Evolutionary conservation across 2,113 vertebrate species (phyloP), one percentile per base, ranked within the genome.

Genomic region (Cromileptes altivelis): DNA sequence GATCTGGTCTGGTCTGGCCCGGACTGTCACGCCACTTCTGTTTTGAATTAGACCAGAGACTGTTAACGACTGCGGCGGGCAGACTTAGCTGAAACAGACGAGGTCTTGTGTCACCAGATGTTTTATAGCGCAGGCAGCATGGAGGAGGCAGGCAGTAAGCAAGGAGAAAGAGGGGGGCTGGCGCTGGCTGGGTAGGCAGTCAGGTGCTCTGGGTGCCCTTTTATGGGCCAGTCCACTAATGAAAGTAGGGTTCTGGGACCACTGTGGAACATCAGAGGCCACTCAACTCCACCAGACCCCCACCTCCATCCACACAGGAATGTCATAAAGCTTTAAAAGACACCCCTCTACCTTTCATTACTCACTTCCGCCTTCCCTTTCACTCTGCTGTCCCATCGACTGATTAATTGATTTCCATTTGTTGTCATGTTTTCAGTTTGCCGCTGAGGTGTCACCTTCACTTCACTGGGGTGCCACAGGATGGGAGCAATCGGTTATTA

Each of bases 271-370:
- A 97, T 98, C 97, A 97, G 96, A 97, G 95, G 95, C 95, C 94
- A 94, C 94, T 94, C 92, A 82, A 94, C 90, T 96, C 95, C 94
- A 95, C 95, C 96, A 97, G 96, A 78, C 94, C 90, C 94, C 91
- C 88, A 94, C 93, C 75, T 79, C 95, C 95, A 95, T 92, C 92
- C 94, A 94, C 96, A 96, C 95, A 96, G 96, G 97, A 97, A 97
- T 97, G 97, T 94, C 95, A 94, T 97, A 97, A 98, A 97, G 96
- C 93, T 97, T 97, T 97, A 97, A 97, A 96, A 96, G 96, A 95
- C 94, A 30, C 95, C 96, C 95, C 95, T 47, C 70, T 27, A 73
- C 78, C 96, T 96, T 96, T 96, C 96, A 96, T 97, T 96, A 97
- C 95, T 95, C 95, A 95, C 95, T 96, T 96, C 96, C 89, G 69